Conservation (phyloP, 2,888 invertebrate species). For the Heliconius hortense region DNA sequence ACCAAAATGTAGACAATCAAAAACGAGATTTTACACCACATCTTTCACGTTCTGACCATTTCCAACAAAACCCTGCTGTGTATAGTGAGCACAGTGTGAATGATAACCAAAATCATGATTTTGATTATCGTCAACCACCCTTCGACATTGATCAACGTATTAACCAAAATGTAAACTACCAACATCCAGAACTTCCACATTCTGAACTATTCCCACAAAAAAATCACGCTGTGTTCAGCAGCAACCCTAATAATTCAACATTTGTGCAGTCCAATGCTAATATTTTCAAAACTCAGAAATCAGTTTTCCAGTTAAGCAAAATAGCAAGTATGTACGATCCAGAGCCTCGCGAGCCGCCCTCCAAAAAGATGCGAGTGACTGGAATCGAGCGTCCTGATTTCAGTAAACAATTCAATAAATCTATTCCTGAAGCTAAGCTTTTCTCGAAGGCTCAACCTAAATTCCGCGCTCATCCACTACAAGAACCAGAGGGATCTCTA, state of each 20-base stretch:
- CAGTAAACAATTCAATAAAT: background rate
- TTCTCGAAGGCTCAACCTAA: background rate
- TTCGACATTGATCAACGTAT: background rate
- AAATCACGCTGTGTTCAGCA: conserved; percentile 20
- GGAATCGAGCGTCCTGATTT: background rate
- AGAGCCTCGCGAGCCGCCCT: background rate
- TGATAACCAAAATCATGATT: background rate
- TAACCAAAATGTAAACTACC: background rate
- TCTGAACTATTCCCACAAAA: conserved; percentile 5
- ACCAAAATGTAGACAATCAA: background rate
- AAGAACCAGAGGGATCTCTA: background rate
- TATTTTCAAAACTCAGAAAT: conserved; percentile 16
- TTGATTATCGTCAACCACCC: background rate
- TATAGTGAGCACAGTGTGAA: conserved; percentile 9
- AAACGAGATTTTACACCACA: background rate
- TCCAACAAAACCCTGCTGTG: background rate
- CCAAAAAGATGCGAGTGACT: background rate
- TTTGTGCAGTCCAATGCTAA: conserved; percentile 26
- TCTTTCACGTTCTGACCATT: conserved; percentile 10
- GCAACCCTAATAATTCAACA: conserved; percentile 30
- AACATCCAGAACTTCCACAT: background rate
- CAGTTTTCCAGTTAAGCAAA: conserved; percentile 1
- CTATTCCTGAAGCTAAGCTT: background rate
- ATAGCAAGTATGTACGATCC: background rate
- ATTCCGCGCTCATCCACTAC: background rate